Base-by-base conservation (phyloP, 35 echinoderm and acorn worm species). In the Diadema setosum region DNA sequence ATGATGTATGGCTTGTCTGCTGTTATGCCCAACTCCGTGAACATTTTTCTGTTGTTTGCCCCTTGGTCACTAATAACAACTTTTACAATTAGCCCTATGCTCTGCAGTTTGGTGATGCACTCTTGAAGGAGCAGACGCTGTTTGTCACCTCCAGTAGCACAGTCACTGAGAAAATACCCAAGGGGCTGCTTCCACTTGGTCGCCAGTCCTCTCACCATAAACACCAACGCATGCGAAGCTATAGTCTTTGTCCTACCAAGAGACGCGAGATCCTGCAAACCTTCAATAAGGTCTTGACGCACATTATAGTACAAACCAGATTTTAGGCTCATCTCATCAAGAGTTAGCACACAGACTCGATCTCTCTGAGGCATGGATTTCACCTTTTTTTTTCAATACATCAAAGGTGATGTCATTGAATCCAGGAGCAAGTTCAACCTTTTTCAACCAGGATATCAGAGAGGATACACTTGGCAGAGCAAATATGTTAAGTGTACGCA, bases 291-390 rank as follows among this genome's bases (percentile, higher is more conserved):
- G 29, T 86, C 84, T 41, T 65, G 23, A 20, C 27, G 4, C 2
- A 73, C 44, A 69, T 73, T 55, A 42, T 75, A 86, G 5, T 5
- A 18, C 44, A 86, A 42, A 7, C 31, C 26, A 42, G 84, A 40
- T 15, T 61, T 5, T 16, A 86, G 26, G 8, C 84, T 86, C 29
- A 86, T 86, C 27, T 86, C 84, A 86, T 86, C 84, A 67, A 86
- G 45, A 5, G 84, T 37, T 5, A 86, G 37, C 2, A 86, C 41
- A 74, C 84, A 86, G 23, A 11, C 42, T 40, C 45, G 59, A 56
- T 85, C 83, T 31, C 56, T 58, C 3, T 85, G n/a, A 63, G 43
- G 58, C 83, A 64, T 85, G 30, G 46, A 3, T 9, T 7, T 35
- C 37, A 86, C n/a, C 84, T 74, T 69, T 86, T 17, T 65, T 7